phyloP scores from a whole-genome alignment of 2,888 invertebrate species.

The Alviniconcha strummeri region DNA sequence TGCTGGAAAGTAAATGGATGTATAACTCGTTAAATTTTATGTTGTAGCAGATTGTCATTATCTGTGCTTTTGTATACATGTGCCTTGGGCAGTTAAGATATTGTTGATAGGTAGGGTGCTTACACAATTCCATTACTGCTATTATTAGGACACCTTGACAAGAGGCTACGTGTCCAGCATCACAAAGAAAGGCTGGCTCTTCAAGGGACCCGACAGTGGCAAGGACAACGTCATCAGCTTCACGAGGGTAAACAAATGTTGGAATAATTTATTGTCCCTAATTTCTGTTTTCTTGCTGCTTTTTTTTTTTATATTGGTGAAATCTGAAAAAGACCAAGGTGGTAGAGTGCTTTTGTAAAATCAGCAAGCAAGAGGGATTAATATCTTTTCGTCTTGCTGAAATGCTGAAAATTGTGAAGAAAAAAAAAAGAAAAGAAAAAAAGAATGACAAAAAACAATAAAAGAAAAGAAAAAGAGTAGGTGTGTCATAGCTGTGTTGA shows the following conservation, averaged over 20 bases:
- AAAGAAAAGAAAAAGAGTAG: no score
- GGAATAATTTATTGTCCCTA: no score
- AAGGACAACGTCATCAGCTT: constrained; percentile 91
- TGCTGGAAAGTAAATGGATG: neutral
- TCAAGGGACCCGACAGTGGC: constrained; percentile 93
- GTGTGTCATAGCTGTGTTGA: no score
- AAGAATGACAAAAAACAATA: neutral
- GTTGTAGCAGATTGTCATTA: no score
- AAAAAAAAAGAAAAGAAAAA: neutral
- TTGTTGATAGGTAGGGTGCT: no score
- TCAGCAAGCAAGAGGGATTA: neutral
- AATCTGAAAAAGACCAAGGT: no score
- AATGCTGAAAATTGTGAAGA: no score
- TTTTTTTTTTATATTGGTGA: neutral
- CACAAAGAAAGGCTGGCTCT: constrained; percentile 91
- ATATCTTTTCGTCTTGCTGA: neutral
- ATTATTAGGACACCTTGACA: constrained; percentile 57
- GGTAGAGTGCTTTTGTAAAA: no score
- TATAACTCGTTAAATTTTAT: no score
- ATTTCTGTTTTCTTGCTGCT: neutral
- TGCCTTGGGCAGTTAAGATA: no score
- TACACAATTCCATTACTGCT: neutral
- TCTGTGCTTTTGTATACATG: no score
- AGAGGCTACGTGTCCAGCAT: constrained; percentile 74
- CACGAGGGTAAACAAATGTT: constrained; percentile 78